Evolutionary conservation across 2,888 invertebrate species (phyloP), one percentile per base, ranked within the genome.

Genomic region (Morpho achilles): DNA sequence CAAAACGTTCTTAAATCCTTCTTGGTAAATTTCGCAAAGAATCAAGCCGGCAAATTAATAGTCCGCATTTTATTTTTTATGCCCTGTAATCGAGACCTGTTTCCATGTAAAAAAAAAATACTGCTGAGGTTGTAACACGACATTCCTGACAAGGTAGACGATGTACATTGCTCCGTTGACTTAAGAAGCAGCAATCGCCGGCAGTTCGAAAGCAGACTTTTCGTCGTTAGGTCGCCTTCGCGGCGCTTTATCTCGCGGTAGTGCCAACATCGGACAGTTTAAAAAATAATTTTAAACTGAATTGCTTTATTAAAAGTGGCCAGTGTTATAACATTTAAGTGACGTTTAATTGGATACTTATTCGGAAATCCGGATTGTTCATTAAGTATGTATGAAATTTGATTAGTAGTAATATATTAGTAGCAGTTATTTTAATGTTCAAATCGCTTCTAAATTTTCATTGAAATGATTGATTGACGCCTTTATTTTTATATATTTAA

Each of bases 141-240:
- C 88, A 89, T 89, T 89, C 88, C 86, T 81, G 67, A 71, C 75
- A 76, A 79, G 77, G 75, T 75, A 78, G 69, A 63, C 66, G 69
- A 63, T 69, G 73, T 69, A 63, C 72, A 67, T 70, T 69, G 72
- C 70, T 67, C 71, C 73, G 72, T 62, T 66, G 64, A 65, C 66
- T 70, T 67, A 62, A 65, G 56, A 69, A 68, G 74, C 70, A 70
- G 54, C 55, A 50, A 41, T 39, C 69, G 66, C 69, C 70, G 61
- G 79, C 86, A 89, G 89, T 89, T 87, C 79, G 88, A 88, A 87
- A 87, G 84, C 85, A 80, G 80, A 79, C 80, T 76, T 76, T 76
- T 75, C 71, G 71, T 72, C 63, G 78, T 73, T 73, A 79, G 77
- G 85, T 85, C 89, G 88, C 76, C 69, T 65, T 72, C 73, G 72